These are phyloP conservation scores for Quiscalus mexicanus DNA, from an alignment of 2,113 vertebrate species.

Conservation along the genomic window DNA sequence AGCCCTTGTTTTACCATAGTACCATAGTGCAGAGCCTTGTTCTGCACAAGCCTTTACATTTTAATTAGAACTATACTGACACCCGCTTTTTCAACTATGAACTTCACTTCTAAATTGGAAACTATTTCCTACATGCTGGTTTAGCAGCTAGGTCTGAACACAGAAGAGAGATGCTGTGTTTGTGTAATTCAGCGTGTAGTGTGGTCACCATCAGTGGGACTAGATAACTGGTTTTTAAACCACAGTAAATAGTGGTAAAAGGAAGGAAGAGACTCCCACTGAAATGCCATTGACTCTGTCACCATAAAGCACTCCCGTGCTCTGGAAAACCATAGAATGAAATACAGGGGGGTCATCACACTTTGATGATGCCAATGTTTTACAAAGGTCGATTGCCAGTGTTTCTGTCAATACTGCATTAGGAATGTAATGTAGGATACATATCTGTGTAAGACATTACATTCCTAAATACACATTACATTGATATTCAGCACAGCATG, in stretches of 20 bases:
- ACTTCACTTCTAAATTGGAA: conserved; percentile 27
- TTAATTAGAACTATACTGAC: conserved; percentile 64
- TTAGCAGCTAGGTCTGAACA: background rate
- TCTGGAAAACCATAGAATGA: background rate
- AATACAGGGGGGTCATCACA: background rate
- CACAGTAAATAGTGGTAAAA: background rate
- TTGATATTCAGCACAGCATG: background rate
- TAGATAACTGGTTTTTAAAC: background rate
- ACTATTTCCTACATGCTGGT: background rate
- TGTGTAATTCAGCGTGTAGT: background rate
- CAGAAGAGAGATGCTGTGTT: background rate
- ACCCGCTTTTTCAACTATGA: conserved; percentile 28
- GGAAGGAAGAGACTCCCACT: background rate
- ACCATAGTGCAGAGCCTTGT: conserved; percentile 5
- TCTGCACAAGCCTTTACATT: conserved; percentile 37
- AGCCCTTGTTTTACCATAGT: conserved; percentile 10
- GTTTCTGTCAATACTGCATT: background rate
- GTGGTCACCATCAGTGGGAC: background rate
- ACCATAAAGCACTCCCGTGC: background rate
- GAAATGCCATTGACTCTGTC: background rate
- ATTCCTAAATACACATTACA: background rate
- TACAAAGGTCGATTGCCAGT: background rate
- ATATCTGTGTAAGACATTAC: background rate
- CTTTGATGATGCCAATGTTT: background rate
- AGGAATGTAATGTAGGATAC: background rate